These are phyloP conservation scores for Actinemys pallida DNA, from an alignment of 2,113 vertebrate species.

Conservation along the genomic window DNA sequence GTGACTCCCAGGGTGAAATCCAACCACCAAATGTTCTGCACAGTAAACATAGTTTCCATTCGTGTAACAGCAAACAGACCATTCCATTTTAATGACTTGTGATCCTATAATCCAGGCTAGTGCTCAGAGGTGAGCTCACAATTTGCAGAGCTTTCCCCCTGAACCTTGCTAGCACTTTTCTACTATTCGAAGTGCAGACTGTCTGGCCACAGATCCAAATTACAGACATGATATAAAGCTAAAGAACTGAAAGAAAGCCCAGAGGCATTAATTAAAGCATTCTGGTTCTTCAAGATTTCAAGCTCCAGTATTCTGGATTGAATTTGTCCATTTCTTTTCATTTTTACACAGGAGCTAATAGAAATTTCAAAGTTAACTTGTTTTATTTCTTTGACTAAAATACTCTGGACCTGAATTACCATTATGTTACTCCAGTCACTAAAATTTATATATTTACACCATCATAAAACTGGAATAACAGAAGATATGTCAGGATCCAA, in stretches of 20 bases:
- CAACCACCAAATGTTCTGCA: slow-evolving; percentile 30
- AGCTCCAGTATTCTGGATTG: background rate
- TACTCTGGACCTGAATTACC: background rate
- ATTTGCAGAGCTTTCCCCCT: slow-evolving; percentile 69
- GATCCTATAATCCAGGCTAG: slow-evolving; percentile 70
- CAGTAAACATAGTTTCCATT: slow-evolving; percentile 65
- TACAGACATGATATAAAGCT: slow-evolving; percentile 6
- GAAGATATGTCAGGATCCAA: background rate
- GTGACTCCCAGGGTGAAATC: background rate
- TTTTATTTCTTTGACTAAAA: background rate
- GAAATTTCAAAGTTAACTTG: background rate
- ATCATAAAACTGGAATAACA: background rate
- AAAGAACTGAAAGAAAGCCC: background rate
- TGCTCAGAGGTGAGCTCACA: slow-evolving; percentile 69
- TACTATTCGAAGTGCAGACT: slow-evolving; percentile 34
- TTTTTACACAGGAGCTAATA: background rate
- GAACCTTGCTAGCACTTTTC: slow-evolving; percentile 52
- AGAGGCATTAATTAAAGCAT: background rate
- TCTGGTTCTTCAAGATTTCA: background rate
- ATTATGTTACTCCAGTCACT: background rate
- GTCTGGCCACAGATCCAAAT: slow-evolving; percentile 30
- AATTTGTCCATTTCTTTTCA: background rate
- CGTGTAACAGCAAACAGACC: slow-evolving; percentile 64
- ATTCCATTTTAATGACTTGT: slow-evolving; percentile 70
- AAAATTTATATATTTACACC: background rate